Conservation (phyloP, 2,797 vertebrate genomes). For the Podarcis lilfordi region DNA sequence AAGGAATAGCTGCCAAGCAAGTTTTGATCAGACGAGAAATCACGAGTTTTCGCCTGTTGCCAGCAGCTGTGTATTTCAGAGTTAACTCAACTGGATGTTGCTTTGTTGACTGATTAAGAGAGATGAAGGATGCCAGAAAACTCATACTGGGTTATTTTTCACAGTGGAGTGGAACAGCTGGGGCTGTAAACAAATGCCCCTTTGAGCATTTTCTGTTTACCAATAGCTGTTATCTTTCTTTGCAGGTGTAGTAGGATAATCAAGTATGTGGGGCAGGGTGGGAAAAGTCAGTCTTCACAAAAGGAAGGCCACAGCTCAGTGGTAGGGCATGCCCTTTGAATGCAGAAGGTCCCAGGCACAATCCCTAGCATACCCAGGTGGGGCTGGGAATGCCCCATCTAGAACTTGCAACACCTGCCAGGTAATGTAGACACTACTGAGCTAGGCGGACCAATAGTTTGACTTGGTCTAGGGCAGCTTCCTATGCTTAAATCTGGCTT, state of each 20-base stretch:
- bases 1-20: background rate
- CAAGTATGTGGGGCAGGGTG: background rate
- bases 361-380: too few species aligned
- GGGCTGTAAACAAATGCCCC: background rate
- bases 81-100: background rate
- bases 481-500: too few species aligned
- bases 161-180: background rate
- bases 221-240: background rate
- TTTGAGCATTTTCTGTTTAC: background rate
- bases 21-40: background rate
- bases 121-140: background rate
- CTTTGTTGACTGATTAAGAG: constrained; percentile 7
- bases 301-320: too few species aligned
- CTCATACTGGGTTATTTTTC: background rate
- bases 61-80: background rate
- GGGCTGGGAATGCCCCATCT: too few species aligned
- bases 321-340: too few species aligned
- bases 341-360: too few species aligned
- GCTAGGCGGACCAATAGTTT: too few species aligned
- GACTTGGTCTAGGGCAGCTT: too few species aligned
- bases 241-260: background rate
- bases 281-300: too few species aligned
- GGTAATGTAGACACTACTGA: too few species aligned
- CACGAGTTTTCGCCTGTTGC: background rate
- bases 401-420: too few species aligned